These are phyloP conservation scores for Lynx canadensis DNA, from an alignment of 2,113 vertebrate genomes.

Conservation along the genomic window DNA sequence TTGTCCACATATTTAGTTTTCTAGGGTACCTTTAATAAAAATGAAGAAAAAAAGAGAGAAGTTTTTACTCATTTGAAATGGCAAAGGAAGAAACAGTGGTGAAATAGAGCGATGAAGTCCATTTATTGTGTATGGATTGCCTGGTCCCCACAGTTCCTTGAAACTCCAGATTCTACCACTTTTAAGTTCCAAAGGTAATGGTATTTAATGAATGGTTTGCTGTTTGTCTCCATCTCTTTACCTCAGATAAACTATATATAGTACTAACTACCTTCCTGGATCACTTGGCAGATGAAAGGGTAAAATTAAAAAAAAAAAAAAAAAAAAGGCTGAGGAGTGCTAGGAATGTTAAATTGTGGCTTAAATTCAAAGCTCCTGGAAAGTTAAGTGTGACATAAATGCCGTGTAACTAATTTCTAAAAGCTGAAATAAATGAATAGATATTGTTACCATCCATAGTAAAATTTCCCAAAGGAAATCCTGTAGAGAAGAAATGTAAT, in stretches of 20 bases:
- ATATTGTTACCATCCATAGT: not conserved
- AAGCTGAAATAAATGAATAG: constrained; percentile 18
- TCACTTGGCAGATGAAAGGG: not conserved
- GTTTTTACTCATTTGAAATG: not conserved
- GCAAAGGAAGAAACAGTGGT: not conserved
- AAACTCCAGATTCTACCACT: not conserved
- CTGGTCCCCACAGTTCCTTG: not conserved
- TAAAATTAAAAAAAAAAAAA: not conserved
- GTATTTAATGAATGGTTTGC: not conserved
- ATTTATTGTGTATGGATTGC: not conserved
- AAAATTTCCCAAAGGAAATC: constrained; percentile 54
- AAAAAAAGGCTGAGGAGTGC: not conserved
- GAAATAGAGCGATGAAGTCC: not conserved
- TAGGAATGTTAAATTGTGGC: constrained; percentile 6
- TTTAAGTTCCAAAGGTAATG: not conserved
- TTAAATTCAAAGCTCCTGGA: not conserved
- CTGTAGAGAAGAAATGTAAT: not conserved
- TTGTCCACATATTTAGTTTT: constrained; percentile 2
- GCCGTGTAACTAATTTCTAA: constrained; percentile 1
- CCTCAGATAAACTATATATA: not conserved
- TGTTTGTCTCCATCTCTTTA: not conserved
- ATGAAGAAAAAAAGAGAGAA: not conserved
- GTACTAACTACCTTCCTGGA: not conserved
- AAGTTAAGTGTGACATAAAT: not conserved
- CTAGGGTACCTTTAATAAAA: not conserved